phyloP scores from a whole-genome alignment of 2,888 invertebrate genomes.

The Catocala fraxini region DNA sequence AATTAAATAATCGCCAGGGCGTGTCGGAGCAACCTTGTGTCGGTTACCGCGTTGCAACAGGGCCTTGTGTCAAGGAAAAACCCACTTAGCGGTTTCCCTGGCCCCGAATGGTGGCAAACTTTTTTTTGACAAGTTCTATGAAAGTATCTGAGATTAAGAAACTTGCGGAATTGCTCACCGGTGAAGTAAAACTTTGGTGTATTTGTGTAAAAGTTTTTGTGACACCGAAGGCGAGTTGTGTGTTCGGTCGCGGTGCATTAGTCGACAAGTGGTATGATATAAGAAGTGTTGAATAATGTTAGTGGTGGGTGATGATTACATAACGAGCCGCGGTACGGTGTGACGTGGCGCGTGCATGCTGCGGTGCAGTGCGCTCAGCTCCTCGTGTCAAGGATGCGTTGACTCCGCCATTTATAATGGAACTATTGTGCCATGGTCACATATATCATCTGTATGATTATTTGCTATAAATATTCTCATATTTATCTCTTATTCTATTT shows the following conservation, averaged over 20 bases:
- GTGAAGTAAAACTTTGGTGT: constrained; percentile 21
- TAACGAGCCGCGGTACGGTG: constrained; percentile 63
- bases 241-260: constrained; percentile 38
- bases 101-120: constrained; percentile 70
- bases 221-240: constrained; percentile 16
- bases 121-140: constrained; percentile 60
- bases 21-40: constrained; percentile 85
- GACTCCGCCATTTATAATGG: constrained; percentile 67
- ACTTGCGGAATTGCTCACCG: constrained; percentile 4
- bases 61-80: constrained; percentile 86
- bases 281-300: constrained; percentile 67
- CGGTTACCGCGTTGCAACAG: constrained; percentile 84
- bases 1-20: constrained; percentile 86
- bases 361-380: constrained; percentile 54
- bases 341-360: constrained; percentile 56
- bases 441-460: constrained; percentile 44
- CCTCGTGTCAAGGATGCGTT: constrained; percentile 80
- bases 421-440: constrained; percentile 74
- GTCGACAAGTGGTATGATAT: constrained; percentile 59
- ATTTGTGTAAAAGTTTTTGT: constrained; percentile 20
- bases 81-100: constrained; percentile 85
- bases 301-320: constrained; percentile 73
- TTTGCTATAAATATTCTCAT: constrained; percentile 13
- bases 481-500: too few relatives aligned
- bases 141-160: constrained; percentile 23